A percentile compares a stretch with the other conserved stretches of the same genome.
phyloP scores from a whole-genome alignment of 2,888 invertebrate genomes.

The Cryptus viduatorius region DNA sequence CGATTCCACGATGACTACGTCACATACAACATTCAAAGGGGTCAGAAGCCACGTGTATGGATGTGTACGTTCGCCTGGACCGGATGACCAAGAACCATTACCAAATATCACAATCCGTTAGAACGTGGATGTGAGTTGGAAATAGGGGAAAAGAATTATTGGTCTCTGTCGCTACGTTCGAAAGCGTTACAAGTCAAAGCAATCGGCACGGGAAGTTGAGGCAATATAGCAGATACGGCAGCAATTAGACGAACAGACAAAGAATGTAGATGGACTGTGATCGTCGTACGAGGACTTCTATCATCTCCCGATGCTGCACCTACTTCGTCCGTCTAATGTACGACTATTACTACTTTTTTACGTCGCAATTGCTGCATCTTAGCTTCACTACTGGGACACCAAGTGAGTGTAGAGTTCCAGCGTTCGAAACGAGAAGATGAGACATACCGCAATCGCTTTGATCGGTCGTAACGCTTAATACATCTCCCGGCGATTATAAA shows the following conservation, averaged over 20 bases:
- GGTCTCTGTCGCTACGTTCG: conserved; percentile 7
- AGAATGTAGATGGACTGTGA: conserved; percentile 28
- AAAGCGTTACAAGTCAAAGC: conserved; percentile 3
- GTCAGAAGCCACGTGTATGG: conserved; percentile 38
- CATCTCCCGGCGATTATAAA: conserved; percentile 4
- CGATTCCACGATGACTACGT: neutral
- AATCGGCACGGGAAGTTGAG: neutral
- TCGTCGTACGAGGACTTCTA: conserved; percentile 33
- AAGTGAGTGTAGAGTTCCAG: neutral
- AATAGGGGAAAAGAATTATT: neutral
- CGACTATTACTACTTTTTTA: conserved; percentile 52
- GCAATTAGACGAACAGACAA: conserved; percentile 49
- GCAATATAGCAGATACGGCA: conserved; percentile 9
- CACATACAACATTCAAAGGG: conserved; percentile 5
- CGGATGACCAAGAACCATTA: conserved; percentile 24
- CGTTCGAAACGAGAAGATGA: neutral
- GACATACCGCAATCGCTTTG: conserved; percentile 1
- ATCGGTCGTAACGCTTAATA: neutral
- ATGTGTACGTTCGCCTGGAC: neutral
- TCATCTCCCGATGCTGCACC: conserved; percentile 23
- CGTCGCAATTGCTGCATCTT: conserved; percentile 17
- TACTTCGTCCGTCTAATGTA: conserved; percentile 54
- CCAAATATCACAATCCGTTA: conserved; percentile 44
- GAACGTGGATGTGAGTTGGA: conserved; percentile 11
- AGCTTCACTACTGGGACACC: conserved; percentile 12